A percentile compares a stretch with the other conserved stretches of the same genome.
Evolutionary conservation across 1,140 invertebrate genomes (phyloP).

Genomic region (Pantala flavescens): DNA sequence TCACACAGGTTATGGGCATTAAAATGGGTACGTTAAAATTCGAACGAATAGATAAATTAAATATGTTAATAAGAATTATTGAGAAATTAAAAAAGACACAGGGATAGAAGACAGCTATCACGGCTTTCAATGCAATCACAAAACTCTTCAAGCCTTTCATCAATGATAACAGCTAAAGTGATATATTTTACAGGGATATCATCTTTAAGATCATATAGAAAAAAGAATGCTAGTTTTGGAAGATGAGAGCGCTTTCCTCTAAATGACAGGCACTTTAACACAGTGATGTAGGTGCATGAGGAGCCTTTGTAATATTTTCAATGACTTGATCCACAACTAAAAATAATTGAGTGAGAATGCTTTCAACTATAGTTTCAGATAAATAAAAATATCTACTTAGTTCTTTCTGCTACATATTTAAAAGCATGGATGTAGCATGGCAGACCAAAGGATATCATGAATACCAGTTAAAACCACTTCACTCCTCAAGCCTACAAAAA

Average conservation of each 20-base stretch:
- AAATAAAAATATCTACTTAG: too few species aligned
- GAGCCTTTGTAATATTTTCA: not conserved
- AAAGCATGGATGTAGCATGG: not conserved
- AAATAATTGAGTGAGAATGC: too few species aligned
- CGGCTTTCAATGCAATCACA: not conserved
- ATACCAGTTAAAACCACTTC: not conserved
- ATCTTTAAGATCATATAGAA: not conserved
- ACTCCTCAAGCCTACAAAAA: not conserved
- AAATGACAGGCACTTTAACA: not conserved
- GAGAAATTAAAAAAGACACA: not conserved
- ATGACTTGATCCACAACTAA: not conserved
- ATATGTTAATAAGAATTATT: not conserved
- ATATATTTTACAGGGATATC: constrained; percentile 1
- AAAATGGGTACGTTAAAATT: not conserved
- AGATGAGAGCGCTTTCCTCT: constrained; percentile 4
- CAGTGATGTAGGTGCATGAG: not conserved
- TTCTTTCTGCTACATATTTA: not conserved
- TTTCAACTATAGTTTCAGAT: too few species aligned
- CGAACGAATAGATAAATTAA: not conserved
- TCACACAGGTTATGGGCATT: not conserved
- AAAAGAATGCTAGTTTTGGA: not conserved
- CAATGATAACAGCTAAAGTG: not conserved
- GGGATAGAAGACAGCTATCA: not conserved
- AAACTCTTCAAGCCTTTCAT: not conserved
- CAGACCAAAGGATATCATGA: not conserved